These are phyloP conservation scores for Drosophila ercepeae DNA, from an alignment of 1,140 invertebrate species.

Conservation along the genomic window DNA sequence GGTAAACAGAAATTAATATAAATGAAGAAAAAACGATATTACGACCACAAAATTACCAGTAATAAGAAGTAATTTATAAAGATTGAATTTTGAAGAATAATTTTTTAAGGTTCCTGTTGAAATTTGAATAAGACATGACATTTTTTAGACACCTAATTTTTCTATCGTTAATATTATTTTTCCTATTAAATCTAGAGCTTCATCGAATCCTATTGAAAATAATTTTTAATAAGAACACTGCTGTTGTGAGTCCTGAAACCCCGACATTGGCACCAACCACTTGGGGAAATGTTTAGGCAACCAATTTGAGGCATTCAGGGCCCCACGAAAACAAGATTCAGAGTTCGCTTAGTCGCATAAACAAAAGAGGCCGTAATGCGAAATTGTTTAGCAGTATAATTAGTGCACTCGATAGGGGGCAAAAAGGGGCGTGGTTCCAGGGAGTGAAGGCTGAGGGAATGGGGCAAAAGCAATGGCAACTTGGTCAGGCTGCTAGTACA, in stretches of 20 bases:
- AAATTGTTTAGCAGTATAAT: conserved; percentile 67
- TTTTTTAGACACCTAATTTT: too few relatives aligned
- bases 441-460: too few relatives aligned
- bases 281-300: conserved; percentile 47
- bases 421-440: background rate
- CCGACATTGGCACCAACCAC: conserved; percentile 2
- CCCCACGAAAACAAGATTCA: conserved; percentile 17
- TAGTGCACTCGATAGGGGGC: conserved; percentile 53
- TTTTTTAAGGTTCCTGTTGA: too few relatives aligned
- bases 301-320: conserved; percentile 46
- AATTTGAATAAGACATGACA: too few relatives aligned
- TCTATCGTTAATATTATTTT: too few relatives aligned
- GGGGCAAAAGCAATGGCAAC: background rate
- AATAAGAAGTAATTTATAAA: background rate
- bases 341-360: conserved; percentile 44
- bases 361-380: conserved; percentile 54
- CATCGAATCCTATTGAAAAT: background rate
- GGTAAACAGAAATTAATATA: background rate
- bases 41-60: background rate
- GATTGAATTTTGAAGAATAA: background rate
- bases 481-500: conserved; percentile 15
- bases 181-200: too few relatives aligned
- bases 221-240: background rate
- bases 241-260: background rate
- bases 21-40: background rate